phyloP scores from a whole-genome alignment of 2,113 vertebrate species.

The Cyprinodon tularosa region DNA sequence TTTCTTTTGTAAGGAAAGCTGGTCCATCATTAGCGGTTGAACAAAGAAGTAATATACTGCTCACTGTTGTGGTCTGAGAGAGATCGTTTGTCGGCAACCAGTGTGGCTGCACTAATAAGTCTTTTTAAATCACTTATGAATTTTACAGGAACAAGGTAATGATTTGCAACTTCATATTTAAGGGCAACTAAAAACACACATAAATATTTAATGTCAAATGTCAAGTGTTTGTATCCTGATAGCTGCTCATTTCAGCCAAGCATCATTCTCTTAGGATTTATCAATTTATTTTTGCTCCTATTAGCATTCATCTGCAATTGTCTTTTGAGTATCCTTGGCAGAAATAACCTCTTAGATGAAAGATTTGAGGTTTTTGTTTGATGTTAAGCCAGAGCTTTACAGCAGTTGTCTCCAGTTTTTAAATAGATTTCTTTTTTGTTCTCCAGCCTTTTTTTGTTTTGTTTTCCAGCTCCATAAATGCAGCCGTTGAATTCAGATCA shows the following conservation, averaged over 20 bases:
- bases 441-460: not conserved
- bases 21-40: slow-evolving; percentile 5
- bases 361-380: not conserved
- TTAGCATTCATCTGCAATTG: not conserved
- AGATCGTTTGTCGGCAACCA: not conserved
- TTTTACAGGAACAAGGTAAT: not conserved
- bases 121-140: not conserved
- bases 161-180: slow-evolving; percentile 1
- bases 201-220: too few species aligned
- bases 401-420: not conserved
- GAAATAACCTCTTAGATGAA: not conserved
- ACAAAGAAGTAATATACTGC: slow-evolving; percentile 7
- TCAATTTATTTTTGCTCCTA: not conserved
- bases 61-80: slow-evolving; percentile 3
- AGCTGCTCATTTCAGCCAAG: not conserved
- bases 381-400: not conserved
- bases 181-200: not conserved
- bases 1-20: not conserved
- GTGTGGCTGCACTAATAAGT: not conserved
- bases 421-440: not conserved
- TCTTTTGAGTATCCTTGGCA: not conserved
- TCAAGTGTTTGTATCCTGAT: not conserved
- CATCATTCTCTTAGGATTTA: not conserved
- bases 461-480: not conserved
- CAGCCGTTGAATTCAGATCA: not conserved